Percentiles rank a stretch among this genome's conserved stretches.
Evolutionary conservation across 2,797 vertebrate genomes (phyloP).

Genomic region (Ptychobarbus kaznakovi): DNA sequence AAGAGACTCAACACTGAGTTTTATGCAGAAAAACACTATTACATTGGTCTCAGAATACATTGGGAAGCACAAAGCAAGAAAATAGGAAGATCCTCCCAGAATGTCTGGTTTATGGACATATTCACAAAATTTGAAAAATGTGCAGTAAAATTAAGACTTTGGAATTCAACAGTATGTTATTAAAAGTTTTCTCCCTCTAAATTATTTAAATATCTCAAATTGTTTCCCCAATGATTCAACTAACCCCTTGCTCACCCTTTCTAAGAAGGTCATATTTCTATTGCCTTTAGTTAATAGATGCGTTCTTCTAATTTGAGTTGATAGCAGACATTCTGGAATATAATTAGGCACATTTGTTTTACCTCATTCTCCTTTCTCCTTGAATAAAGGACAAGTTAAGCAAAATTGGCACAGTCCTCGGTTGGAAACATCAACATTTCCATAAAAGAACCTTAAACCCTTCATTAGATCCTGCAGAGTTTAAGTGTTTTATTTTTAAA

Average conservation of each 20-base stretch:
- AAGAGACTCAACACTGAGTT: constrained; percentile 4
- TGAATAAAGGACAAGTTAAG: constrained; percentile 26
- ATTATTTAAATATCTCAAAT: neutral
- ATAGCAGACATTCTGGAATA: constrained; percentile 26
- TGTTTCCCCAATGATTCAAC: neutral
- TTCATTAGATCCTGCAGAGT: constrained; percentile 37
- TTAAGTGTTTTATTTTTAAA: constrained; percentile 27
- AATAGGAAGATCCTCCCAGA: neutral
- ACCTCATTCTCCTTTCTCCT: constrained; percentile 3
- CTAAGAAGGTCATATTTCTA: neutral
- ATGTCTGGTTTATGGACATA: neutral
- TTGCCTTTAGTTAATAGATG: neutral
- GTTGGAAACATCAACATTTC: constrained; percentile 25
- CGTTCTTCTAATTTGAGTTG: neutral
- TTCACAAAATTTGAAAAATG: neutral
- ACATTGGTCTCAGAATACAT: neutral
- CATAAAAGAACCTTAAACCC: constrained; percentile 23
- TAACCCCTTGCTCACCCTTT: neutral
- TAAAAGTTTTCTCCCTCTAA: neutral
- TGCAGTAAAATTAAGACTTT: neutral
- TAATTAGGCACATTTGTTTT: constrained; percentile 16
- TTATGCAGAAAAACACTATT: neutral
- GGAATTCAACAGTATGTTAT: neutral
- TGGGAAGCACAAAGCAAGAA: neutral
- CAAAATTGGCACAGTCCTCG: neutral